Percentiles rank a stretch among this genome's conserved stretches.
Conservation (phyloP, 2,888 invertebrate genomes). For the Corythucha ciliata region DNA sequence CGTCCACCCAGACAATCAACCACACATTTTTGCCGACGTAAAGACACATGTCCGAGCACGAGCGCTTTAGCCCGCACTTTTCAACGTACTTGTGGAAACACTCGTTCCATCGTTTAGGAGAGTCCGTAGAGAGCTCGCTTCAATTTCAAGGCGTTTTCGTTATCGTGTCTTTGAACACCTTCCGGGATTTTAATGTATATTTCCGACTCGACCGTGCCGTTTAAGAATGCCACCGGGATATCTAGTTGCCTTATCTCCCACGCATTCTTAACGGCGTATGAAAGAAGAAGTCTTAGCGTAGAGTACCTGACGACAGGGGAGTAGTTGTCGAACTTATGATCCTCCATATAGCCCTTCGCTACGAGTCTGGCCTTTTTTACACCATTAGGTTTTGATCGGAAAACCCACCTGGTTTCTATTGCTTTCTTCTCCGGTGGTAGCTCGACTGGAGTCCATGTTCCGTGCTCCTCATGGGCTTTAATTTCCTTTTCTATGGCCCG, state of each 20-base stretch:
- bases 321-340: background rate
- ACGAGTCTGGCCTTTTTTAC: constrained; percentile 26
- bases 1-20: too few relatives aligned
- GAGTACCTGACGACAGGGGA: background rate
- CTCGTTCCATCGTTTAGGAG: too few relatives aligned
- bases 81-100: too few relatives aligned
- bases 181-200: background rate
- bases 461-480: constrained; percentile 17
- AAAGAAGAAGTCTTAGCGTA: background rate
- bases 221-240: background rate
- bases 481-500: constrained; percentile 24
- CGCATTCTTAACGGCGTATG: background rate
- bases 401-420: constrained; percentile 26
- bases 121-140: too few relatives aligned
- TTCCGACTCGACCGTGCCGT: background rate
- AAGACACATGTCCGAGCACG: too few relatives aligned
- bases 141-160: too few relatives aligned
- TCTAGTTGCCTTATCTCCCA: background rate
- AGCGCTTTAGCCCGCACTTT: too few relatives aligned
- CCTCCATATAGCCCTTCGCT: constrained; percentile 24
- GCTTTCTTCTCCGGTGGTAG: constrained; percentile 16
- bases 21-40: too few relatives aligned
- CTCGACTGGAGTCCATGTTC: constrained; percentile 21
- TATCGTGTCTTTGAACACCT: background rate
- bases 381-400: constrained; percentile 22